Evolutionary conservation across 2,113 vertebrate genomes (phyloP).

Genomic region (Rhinopomastus cyanomelas): DNA sequence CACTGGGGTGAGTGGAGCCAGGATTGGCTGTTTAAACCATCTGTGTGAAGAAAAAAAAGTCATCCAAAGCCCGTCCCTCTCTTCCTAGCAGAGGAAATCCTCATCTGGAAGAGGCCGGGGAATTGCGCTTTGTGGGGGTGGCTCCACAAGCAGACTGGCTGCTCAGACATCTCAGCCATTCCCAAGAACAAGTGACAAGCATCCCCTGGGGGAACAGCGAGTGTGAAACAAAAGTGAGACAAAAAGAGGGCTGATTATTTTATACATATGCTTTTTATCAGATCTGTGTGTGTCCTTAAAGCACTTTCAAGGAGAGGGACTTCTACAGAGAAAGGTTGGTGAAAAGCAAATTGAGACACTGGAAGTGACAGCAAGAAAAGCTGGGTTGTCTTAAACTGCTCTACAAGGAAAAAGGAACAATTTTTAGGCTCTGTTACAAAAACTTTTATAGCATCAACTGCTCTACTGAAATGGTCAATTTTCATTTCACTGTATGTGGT

Average conservation of each 20-base stretch:
- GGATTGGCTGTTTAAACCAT: constrained; percentile 39
- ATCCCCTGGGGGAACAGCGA: not conserved
- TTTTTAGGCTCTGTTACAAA: not conserved
- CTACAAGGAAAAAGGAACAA: not conserved
- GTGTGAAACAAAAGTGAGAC: not conserved
- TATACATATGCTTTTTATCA: not conserved
- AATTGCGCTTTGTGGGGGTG: not conserved
- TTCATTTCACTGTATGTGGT: not conserved
- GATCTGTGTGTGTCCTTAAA: not conserved
- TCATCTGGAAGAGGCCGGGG: not conserved
- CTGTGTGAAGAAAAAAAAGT: not conserved
- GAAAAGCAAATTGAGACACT: not conserved
- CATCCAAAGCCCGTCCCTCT: not conserved
- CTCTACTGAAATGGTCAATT: not conserved
- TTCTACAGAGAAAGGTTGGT: not conserved
- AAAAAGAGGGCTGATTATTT: not conserved
- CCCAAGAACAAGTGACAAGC: fast-evolving
- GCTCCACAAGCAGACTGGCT: not conserved
- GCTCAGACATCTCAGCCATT: not conserved
- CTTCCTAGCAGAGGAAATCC: not conserved
- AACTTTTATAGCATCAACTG: not conserved
- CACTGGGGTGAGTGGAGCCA: not conserved
- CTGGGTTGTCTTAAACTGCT: not conserved
- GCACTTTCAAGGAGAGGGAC: not conserved
- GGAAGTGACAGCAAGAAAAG: not conserved